phyloP scores from a whole-genome alignment of 2,888 invertebrate genomes.

The Scaptomyza caliginosa region DNA sequence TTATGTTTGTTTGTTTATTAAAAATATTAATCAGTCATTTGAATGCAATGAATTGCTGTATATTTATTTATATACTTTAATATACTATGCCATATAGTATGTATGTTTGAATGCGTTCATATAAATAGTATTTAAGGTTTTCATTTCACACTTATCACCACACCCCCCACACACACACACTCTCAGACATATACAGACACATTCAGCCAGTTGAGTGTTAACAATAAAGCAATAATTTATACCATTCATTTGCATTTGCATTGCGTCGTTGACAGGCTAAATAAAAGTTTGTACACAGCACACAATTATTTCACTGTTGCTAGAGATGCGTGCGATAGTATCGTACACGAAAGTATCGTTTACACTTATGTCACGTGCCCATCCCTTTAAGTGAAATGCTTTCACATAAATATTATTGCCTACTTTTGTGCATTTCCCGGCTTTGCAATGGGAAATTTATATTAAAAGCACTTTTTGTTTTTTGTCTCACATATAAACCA shows the following conservation, averaged over 20 bases:
- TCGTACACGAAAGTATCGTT: neutral
- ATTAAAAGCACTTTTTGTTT: too few relatives aligned
- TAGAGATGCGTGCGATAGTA: slow-evolving; percentile 8
- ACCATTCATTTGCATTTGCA: slow-evolving; percentile 53
- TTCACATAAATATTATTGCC: slow-evolving; percentile 51
- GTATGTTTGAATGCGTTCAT: slow-evolving; percentile 11
- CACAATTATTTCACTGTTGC: slow-evolving; percentile 47
- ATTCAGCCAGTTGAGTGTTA: slow-evolving; percentile 35
- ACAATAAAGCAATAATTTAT: slow-evolving; percentile 73
- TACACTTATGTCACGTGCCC: neutral
- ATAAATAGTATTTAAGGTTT: slow-evolving; percentile 45
- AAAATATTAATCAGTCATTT: slow-evolving; percentile 82
- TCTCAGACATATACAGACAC: too few relatives aligned
- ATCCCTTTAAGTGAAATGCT: slow-evolving; percentile 22
- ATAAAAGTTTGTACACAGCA: slow-evolving; percentile 40
- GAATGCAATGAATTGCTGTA: slow-evolving; percentile 78
- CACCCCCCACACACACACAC: neutral
- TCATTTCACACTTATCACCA: slow-evolving; percentile 3
- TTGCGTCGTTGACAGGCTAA: slow-evolving; percentile 51
- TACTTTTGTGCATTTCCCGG: slow-evolving; percentile 34
- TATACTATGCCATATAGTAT: slow-evolving; percentile 10
- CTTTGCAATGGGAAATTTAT: too few relatives aligned
- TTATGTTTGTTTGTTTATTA: slow-evolving; percentile 68
- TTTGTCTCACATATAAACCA: too few relatives aligned
- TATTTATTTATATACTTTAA: slow-evolving; percentile 11